A percentile compares a stretch with the other conserved stretches of the same genome.
These are phyloP conservation scores for Ctenopoma kingsleyae DNA, from an alignment of 2,797 vertebrate genomes.

Conservation along the genomic window DNA sequence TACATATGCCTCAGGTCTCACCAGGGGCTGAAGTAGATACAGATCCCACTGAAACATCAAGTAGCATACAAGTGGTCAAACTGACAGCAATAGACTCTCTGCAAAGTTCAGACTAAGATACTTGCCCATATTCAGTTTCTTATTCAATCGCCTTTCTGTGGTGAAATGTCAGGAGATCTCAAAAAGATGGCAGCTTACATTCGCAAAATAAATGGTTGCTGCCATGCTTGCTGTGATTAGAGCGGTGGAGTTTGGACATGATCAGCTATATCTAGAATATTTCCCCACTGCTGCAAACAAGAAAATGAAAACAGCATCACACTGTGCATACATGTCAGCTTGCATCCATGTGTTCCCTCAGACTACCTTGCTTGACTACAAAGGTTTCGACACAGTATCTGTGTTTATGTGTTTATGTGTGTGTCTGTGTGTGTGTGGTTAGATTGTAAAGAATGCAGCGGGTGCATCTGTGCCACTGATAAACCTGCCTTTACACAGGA, in stretches of 20 bases:
- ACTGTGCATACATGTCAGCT: slow-evolving; percentile 1
- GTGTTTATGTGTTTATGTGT: slow-evolving; percentile 24
- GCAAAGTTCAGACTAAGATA: slow-evolving; percentile 14
- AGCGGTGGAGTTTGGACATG: slow-evolving; percentile 38
- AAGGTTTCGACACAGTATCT: slow-evolving; percentile 25
- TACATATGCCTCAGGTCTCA: slow-evolving; percentile 36
- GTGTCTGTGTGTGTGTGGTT: slow-evolving; percentile 19
- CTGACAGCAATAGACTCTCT: slow-evolving; percentile 1
- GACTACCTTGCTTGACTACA: slow-evolving; percentile 6
- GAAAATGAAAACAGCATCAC: slow-evolving; percentile 14
- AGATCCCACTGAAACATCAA: slow-evolving; percentile 25
- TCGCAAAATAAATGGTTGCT: slow-evolving; percentile 43
- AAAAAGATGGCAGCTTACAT: slow-evolving; percentile 16
- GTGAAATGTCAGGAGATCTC: slow-evolving; percentile 33
- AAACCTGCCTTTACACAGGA: slow-evolving; percentile 62
- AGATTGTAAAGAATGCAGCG: slow-evolving; percentile 53
- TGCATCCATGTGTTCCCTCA: no score
- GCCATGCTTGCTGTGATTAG: slow-evolving; percentile 47
- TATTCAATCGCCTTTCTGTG: slow-evolving; percentile 10
- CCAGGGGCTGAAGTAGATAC: slow-evolving; percentile 25
- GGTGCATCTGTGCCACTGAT: slow-evolving; percentile 64
- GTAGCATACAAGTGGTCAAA: slow-evolving; percentile 10
- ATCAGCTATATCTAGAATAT: slow-evolving; percentile 42
- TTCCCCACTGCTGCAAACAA: slow-evolving; percentile 33
- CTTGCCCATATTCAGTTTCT: slow-evolving; percentile 9